Conservation (phyloP, 2,888 invertebrate species). For the Brachyptera putata region DNA sequence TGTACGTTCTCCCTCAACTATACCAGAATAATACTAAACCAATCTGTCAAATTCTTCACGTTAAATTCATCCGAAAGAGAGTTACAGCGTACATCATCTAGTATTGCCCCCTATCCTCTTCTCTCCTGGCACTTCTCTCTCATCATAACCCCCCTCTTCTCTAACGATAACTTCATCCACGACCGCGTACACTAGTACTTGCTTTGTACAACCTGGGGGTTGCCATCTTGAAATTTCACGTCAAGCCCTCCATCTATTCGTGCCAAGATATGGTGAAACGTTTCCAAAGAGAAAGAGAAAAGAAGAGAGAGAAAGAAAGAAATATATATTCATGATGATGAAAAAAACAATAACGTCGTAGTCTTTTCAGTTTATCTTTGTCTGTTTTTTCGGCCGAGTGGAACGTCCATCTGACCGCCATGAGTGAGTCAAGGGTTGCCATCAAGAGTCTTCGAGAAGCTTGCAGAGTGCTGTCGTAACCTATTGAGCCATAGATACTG, state of each 20-base stretch:
- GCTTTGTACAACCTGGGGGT: neutral
- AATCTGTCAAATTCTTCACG: slow-evolving; percentile 19
- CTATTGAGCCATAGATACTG: too few species aligned
- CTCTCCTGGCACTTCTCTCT: neutral
- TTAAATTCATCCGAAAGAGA: slow-evolving; percentile 12
- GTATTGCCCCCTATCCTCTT: neutral
- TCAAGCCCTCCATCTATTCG: neutral
- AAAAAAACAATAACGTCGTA: slow-evolving; percentile 16
- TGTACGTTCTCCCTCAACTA: too few species aligned
- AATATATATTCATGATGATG: slow-evolving; percentile 14
- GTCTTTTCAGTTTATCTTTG: neutral
- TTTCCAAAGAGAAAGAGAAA: slow-evolving; percentile 4
- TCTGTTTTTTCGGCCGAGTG: neutral
- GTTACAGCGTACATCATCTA: neutral
- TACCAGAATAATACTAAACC: too few species aligned
- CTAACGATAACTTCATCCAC: neutral
- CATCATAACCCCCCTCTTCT: neutral
- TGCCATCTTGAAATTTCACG: slow-evolving; percentile 12
- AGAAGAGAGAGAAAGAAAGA: neutral
- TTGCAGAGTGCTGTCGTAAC: slow-evolving; percentile 7
- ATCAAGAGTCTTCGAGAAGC: slow-evolving; percentile 22
- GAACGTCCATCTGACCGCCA: slow-evolving; percentile 26
- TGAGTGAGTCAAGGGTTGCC: slow-evolving; percentile 27
- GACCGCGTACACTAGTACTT: neutral
- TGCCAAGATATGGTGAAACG: neutral